Evolutionary conservation across 2,797 vertebrate species (phyloP), one percentile per base, ranked within the genome.

Genomic region (Sebastiscus tertius): DNA sequence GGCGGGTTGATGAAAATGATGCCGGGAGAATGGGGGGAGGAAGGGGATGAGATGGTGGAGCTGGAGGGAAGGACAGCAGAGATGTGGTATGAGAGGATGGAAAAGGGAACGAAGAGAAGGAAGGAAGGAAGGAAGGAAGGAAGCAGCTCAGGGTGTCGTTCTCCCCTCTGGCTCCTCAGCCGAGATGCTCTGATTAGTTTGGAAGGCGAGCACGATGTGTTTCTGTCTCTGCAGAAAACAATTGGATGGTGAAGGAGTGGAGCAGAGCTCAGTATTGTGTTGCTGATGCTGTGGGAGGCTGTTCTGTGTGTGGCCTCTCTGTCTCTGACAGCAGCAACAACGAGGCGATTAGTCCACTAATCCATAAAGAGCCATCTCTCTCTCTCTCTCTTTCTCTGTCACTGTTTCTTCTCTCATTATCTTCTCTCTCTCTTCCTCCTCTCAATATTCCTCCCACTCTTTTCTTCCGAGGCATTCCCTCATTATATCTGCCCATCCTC

Each of bases 151-250:
- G 60, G 42, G 68, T 75, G 74, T 77, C 65, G 31, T 54, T 58
- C 75, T 56, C 65, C 76, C 85, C 67, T 72, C 70, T 33, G 82
- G 84, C 85, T 68, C 5, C 64, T 90, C 75, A 75, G 78, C 78
- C 46, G 60, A 86, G 82, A 91, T 88, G 75, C 66, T 33, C 85
- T 91, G 90, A 91, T 90, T 89, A 79, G 82, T 88, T 80, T 82
- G 55, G 82, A 86, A 84, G 80, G 83, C 39, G 10, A 58, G 65
- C 22, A 3, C 36, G 42, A 46, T 46, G 42, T 46, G 42, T 46
- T 46, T 46, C 16, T 42, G 39, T 46, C 42, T 18, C 42, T 46
- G 42, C 42, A 46, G 42, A 46, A 54, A 54, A 60, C 58, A 31
- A 31, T 20, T 27, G 58, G 18, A 20, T 20, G 27, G 59, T 10